Conservation (phyloP, 2,113 vertebrate species). For the Ophiodon elongatus region DNA sequence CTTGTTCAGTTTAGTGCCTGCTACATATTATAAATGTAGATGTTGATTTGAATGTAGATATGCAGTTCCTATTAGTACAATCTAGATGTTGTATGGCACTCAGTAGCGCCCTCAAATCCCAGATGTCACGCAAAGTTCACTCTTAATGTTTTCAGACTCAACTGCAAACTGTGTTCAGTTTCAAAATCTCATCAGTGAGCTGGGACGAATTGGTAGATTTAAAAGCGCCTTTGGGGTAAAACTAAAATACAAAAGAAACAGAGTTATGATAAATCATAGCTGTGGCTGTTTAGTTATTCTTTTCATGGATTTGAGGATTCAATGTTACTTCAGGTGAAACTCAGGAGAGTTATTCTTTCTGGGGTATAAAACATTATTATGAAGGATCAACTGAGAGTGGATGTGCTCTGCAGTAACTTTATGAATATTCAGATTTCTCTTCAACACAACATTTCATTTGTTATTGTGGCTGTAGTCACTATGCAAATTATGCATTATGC, state of each 20-base stretch:
- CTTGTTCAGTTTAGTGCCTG: not conserved
- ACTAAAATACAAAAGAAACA: not conserved
- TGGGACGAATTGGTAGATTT: not conserved
- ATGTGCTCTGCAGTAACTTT: not conserved
- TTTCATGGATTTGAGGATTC: not conserved
- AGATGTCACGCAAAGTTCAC: not conserved
- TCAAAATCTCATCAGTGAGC: not conserved
- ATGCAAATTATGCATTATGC: not conserved
- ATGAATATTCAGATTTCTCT: conserved; percentile 7
- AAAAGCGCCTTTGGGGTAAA: not conserved
- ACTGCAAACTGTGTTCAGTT: not conserved
- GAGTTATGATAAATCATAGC: not conserved
- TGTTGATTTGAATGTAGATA: not conserved
- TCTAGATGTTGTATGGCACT: not conserved
- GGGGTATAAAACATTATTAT: not conserved
- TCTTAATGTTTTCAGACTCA: not conserved
- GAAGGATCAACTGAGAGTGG: not conserved
- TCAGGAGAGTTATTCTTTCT: not conserved
- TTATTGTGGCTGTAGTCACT: not conserved
- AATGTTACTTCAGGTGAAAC: not conserved
- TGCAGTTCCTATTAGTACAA: not conserved
- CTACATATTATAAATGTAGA: not conserved
- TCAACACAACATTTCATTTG: not conserved
- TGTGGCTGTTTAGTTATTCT: not conserved
- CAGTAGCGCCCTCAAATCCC: not conserved